A percentile compares a stretch with the other conserved stretches of the same genome.
These are phyloP conservation scores for Hylia prasina DNA, from an alignment of 2,113 vertebrate genomes.

Conservation along the genomic window DNA sequence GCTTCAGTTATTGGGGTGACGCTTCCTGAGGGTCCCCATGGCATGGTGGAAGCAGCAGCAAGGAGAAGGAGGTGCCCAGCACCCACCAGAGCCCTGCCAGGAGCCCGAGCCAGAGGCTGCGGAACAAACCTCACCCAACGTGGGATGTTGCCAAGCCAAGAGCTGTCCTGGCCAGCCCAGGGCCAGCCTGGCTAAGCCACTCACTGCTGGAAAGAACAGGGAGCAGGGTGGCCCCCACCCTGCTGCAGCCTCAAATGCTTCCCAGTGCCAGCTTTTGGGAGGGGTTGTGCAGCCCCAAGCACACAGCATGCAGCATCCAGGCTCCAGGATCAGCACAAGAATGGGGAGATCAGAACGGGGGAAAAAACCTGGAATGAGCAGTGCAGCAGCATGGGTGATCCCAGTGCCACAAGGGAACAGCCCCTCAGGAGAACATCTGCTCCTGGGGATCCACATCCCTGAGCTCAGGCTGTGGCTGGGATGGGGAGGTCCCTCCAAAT, in stretches of 20 bases:
- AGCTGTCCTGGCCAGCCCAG: background rate
- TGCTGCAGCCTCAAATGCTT: background rate
- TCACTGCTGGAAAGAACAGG: background rate
- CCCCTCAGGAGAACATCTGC: background rate
- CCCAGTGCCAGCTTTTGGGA: background rate
- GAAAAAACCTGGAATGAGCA: background rate
- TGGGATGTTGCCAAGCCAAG: background rate
- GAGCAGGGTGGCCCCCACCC: background rate
- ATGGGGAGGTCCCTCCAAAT: background rate
- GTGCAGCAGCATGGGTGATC: background rate
- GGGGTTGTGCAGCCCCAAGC: background rate
- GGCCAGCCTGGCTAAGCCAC: background rate
- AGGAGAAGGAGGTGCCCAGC: background rate
- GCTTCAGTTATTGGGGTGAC: fast-evolving
- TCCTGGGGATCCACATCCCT: fast-evolving
- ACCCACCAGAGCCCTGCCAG: background rate
- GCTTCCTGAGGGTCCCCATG: fast-evolving
- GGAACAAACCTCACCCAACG: background rate
- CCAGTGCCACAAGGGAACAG: background rate
- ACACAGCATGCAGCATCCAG: fast-evolving
- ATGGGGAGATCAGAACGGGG: background rate
- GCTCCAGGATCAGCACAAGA: background rate
- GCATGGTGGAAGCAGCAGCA: background rate
- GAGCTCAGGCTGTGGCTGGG: background rate
- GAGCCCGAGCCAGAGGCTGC: background rate